Base-by-base conservation (phyloP, 2,888 invertebrate species). In the Acanthopleura granulata region DNA sequence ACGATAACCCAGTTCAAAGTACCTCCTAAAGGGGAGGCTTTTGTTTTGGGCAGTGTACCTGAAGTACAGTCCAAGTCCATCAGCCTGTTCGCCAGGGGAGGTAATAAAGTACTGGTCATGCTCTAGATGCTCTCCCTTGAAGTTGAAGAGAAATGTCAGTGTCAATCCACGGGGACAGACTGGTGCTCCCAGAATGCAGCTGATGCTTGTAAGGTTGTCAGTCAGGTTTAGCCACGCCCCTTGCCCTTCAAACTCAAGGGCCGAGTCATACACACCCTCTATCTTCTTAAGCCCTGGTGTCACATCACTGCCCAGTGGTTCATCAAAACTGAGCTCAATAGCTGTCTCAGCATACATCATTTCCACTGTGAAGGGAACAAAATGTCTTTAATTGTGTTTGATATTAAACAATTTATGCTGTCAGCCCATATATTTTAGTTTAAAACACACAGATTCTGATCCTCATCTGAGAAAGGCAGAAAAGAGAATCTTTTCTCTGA, bases 121-220 rank as follows among this genome's bases (percentile, higher is more conserved):
- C 18, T 80, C 78, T 22, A 72, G 57, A 12, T 76, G 75, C 57
- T 62, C 72, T 16, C 66, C 66, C 16, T 74, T 22, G 49, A 80
- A 77, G 22, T 72, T 50, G 18, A 80, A 30, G 40, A 75, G 72
- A 25, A 80, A 72, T 71, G 74, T 75, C 15, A 78, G 15, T 6
- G 78, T 77, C 29, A 80, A 76, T 3, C 80, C 80, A 72, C 76
- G 74, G 18, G 76, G 51, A 76, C 80, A 80, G 12, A 50, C 49
- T 40, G 74, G 72, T 12, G 72, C 72, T 22, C 72, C 69, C 15
- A 73, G 57, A 49, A 75, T 69, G 73, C 80, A 80, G 72, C 27
- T 62, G 22, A 57, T 22, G 16, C 29, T 62, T 29, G 29, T 62
- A 0, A 77, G 51, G 15, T 50, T 70, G 22, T 69, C 18, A 18